These are phyloP conservation scores for Anisognathus igniventris DNA, from an alignment of 2,797 vertebrate genomes.

Conservation along the genomic window DNA sequence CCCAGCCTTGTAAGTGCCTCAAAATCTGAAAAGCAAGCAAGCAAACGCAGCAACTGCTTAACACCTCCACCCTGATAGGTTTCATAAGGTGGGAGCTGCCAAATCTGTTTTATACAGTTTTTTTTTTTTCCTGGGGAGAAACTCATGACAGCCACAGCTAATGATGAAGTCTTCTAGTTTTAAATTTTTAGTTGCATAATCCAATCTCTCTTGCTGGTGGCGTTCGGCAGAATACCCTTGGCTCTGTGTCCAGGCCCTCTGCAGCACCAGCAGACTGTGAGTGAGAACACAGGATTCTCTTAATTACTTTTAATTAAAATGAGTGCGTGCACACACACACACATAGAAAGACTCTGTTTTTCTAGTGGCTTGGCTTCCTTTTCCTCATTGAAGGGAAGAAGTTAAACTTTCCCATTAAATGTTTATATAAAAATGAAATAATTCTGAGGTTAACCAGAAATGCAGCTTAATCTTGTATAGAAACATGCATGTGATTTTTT, in stretches of 20 bases:
- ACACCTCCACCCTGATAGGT: not conserved
- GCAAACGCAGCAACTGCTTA: not conserved
- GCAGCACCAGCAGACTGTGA: not conserved
- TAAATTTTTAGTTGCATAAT: not conserved
- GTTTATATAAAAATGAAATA: conserved; percentile 60
- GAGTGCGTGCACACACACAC: not conserved
- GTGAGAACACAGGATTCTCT: conserved; percentile 22
- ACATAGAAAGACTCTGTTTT: not conserved
- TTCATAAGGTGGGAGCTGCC: not conserved
- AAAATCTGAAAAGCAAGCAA: not conserved
- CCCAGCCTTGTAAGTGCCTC: not conserved
- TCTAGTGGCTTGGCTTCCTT: conserved; percentile 50
- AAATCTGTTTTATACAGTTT: not conserved
- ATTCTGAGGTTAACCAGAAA: conserved; percentile 68
- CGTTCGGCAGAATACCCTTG: not conserved
- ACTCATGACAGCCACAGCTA: not conserved
- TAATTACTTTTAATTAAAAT: conserved; percentile 64
- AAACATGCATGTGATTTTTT: not conserved
- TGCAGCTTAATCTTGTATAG: conserved; percentile 46
- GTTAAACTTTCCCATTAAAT: conserved; percentile 61
- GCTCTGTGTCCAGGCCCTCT: not conserved
- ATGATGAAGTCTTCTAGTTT: not conserved
- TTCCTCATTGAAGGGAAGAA: conserved; percentile 50
- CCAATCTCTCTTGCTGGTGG: not conserved
- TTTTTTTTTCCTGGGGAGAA: not conserved